phyloP scores from a whole-genome alignment of 2,797 vertebrate species.

The Poeciliopsis presidionis region DNA sequence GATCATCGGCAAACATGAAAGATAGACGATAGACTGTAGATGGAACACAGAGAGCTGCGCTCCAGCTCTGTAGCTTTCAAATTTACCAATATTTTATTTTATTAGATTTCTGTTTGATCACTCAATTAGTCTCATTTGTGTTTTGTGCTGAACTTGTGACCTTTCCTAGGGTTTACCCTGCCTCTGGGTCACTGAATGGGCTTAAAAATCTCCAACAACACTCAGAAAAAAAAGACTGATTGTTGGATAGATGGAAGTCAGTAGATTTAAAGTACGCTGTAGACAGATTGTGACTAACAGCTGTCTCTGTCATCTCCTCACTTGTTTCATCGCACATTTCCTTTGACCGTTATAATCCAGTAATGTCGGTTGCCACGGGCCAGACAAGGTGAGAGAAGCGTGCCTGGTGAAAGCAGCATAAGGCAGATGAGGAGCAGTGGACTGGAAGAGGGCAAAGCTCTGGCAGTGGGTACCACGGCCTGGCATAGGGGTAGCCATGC shows the following conservation, averaged over 20 bases:
- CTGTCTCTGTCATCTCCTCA: slow-evolving; percentile 15
- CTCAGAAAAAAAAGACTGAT: background rate
- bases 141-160: background rate
- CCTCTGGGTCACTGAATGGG: background rate
- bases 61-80: too few relatives aligned
- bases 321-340: slow-evolving; percentile 17
- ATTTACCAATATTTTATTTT: too few relatives aligned
- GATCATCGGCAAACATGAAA: background rate
- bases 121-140: background rate
- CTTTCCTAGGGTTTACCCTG: background rate
- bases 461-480: slow-evolving; percentile 63
- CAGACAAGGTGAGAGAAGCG: slow-evolving; percentile 47
- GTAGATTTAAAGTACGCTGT: background rate
- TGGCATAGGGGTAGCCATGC: slow-evolving; percentile 49
- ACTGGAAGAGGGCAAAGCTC: slow-evolving; percentile 67
- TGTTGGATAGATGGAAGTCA: background rate
- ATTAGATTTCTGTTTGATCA: too few relatives aligned
- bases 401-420: slow-evolving; percentile 33
- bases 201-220: background rate
- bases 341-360: slow-evolving; percentile 10
- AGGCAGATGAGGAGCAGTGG: slow-evolving; percentile 54
- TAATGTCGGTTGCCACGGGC: slow-evolving; percentile 12
- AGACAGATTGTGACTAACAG: slow-evolving; percentile 7
- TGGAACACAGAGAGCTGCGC: too few relatives aligned
- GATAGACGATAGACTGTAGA: too few relatives aligned